Percentiles rank a stretch among this genome's conserved stretches.
Conservation (phyloP, 53 echinoderm and acorn worm genomes). For the Crossaster papposus region DNA sequence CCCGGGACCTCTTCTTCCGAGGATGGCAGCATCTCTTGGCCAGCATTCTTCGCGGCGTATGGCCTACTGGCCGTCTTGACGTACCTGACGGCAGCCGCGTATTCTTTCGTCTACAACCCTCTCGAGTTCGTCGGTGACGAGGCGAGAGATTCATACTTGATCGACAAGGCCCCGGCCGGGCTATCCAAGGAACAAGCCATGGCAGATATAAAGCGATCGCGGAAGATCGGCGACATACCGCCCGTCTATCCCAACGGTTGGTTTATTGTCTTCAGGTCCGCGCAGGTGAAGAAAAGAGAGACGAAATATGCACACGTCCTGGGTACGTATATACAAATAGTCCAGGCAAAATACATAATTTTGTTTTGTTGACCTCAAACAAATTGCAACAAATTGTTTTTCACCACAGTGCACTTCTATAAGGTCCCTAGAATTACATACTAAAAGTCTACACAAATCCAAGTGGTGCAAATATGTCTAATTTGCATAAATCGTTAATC, state of each 20-base stretch:
- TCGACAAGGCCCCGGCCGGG: background rate
- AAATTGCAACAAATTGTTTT: no score
- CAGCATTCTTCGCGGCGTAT: background rate
- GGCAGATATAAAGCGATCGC: conserved; percentile 6
- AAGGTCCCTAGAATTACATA: no score
- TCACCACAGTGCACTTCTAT: no score
- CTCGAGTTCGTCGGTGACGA: background rate
- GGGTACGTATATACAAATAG: no score
- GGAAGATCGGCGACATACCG: conserved; percentile 51
- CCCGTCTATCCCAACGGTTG: conserved; percentile 72
- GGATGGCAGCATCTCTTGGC: background rate
- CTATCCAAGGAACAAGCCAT: conserved; percentile 2
- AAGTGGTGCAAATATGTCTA: no score
- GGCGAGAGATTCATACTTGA: background rate
- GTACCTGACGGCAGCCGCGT: background rate
- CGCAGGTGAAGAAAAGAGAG: conserved; percentile 24
- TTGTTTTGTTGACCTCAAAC: no score
- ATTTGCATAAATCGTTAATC: no score
- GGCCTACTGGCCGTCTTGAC: background rate
- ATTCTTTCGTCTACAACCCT: background rate
- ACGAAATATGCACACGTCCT: conserved; percentile 23
- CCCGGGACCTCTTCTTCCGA: background rate
- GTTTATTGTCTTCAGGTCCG: conserved; percentile 46
- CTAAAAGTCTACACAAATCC: no score
- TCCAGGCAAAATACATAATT: no score